Percentiles rank a stretch among this genome's conserved stretches.
phyloP scores from a whole-genome alignment of 2,797 vertebrate species.

The Poliocrania exsul region DNA sequence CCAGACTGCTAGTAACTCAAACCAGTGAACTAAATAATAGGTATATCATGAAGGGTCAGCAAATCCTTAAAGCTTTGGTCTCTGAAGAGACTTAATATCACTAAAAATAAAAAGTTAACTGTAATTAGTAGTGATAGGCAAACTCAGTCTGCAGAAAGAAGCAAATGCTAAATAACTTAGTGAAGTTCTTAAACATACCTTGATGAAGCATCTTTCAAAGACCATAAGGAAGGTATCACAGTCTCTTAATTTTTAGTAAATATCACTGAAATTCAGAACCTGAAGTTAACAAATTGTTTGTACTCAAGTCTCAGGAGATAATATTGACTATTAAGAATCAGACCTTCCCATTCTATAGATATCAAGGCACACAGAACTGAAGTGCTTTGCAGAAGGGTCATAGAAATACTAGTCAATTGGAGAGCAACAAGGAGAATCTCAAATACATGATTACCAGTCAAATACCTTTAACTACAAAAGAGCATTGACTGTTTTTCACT shows the following conservation, averaged over 20 bases:
- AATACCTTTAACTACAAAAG: neutral
- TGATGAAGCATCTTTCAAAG: neutral
- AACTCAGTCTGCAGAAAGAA: neutral
- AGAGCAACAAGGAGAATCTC: neutral
- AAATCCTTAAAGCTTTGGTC: neutral
- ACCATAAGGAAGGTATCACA: neutral
- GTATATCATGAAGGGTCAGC: neutral
- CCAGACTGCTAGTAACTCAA: neutral
- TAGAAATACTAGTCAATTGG: neutral
- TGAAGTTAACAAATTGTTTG: neutral
- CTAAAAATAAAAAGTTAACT: neutral
- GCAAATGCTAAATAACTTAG: neutral
- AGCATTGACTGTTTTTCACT: rapidly evolving
- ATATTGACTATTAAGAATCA: neutral
- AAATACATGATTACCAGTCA: neutral
- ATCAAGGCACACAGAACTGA: neutral
- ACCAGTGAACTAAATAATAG: neutral
- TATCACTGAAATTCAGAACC: neutral
- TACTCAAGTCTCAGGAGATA: neutral
- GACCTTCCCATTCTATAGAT: neutral
- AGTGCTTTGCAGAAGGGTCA: neutral
- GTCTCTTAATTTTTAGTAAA: neutral
- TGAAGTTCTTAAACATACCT: neutral
- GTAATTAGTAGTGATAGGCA: neutral
- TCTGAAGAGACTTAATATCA: neutral